Conservation (phyloP, 2,113 vertebrate genomes). For the Fukomys damarensis region DNA sequence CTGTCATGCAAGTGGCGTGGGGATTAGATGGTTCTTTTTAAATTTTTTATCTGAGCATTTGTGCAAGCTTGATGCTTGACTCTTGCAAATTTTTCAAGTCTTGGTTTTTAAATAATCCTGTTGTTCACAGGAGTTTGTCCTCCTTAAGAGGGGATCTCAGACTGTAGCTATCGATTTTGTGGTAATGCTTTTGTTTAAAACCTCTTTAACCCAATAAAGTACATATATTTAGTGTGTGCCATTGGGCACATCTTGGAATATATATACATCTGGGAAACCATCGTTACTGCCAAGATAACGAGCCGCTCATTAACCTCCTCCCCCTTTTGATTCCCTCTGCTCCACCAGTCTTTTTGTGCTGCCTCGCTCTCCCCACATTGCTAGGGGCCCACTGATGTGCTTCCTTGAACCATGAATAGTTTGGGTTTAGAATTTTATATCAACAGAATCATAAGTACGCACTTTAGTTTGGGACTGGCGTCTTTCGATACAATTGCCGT, state of each 20-base stretch:
- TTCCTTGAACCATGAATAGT: not conserved
- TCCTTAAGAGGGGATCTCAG: not conserved
- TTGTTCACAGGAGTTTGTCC: not conserved
- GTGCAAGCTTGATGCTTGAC: not conserved
- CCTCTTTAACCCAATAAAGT: not conserved
- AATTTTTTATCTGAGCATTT: not conserved
- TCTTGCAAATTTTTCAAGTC: not conserved
- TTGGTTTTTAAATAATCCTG: not conserved
- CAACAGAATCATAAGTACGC: not conserved
- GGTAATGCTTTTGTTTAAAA: not conserved
- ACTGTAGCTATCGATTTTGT: too few relatives aligned
- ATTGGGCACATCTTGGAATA: not conserved
- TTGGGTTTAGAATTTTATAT: not conserved
- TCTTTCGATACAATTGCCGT: not conserved
- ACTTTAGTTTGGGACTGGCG: not conserved
- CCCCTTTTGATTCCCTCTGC: not conserved
- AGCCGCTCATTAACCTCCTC: not conserved
- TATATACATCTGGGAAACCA: not conserved
- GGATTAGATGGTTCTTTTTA: not conserved
- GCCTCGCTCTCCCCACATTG: not conserved
- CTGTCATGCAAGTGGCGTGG: not conserved
- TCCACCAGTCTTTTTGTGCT: too few relatives aligned
- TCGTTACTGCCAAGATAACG: not conserved
- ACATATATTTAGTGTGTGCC: not conserved
- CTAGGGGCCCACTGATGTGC: not conserved